phyloP scores from a whole-genome alignment of 2,888 invertebrate genomes.

The Carpatolechia fugitivella region DNA sequence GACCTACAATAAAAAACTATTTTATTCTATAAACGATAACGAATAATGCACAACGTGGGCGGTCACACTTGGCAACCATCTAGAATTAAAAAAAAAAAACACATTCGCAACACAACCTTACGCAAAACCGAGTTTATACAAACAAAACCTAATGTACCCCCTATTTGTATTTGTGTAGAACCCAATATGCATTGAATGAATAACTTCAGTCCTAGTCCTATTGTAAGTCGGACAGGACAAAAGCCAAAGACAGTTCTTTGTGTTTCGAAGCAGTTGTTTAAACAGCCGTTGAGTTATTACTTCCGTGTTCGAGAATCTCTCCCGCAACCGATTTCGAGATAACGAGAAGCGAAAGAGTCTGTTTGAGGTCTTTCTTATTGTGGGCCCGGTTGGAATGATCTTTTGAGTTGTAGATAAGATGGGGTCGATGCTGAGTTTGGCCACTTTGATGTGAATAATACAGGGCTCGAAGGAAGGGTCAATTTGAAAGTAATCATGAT shows the following conservation, averaged over 20 bases:
- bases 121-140: not conserved
- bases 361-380: not conserved
- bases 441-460: not conserved
- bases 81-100: not conserved
- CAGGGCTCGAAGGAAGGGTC: not conserved
- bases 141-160: not conserved
- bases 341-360: not conserved
- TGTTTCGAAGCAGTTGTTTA: not conserved
- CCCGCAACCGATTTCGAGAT: slow-evolving; percentile 7
- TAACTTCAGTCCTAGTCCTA: not conserved
- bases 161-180: not conserved
- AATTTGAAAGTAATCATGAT: not conserved
- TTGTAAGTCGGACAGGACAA: not conserved
- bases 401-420: not conserved
- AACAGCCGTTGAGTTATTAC: not conserved
- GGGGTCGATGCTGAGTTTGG: not conserved
- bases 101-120: not conserved
- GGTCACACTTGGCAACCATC: not conserved
- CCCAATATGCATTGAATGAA: not conserved
- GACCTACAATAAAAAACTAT: too few relatives aligned
- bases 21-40: not conserved
- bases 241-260: not conserved
- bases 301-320: slow-evolving; percentile 4
- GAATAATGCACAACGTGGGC: not conserved
- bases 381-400: not conserved